A percentile compares a stretch with the other conserved stretches of the same genome.
Conservation (phyloP, 2,113 vertebrate genomes). For the Erythrocebus patas region DNA sequence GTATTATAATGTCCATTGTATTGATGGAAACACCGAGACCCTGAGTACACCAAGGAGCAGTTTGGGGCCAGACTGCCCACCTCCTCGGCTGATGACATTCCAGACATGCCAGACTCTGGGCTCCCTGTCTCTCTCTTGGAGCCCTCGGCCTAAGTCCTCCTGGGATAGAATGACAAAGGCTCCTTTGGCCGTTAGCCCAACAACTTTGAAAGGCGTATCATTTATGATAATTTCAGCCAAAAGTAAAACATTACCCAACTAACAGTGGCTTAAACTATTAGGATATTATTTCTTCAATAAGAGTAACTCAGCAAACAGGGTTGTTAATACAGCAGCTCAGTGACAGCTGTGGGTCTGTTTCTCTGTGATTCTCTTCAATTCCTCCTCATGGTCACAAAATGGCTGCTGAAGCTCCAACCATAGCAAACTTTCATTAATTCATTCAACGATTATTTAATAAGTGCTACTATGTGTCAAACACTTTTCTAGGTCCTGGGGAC, state of each 20-base stretch:
- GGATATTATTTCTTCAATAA: neutral
- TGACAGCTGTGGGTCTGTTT: neutral
- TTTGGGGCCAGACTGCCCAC: accelerated
- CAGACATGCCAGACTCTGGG: no score
- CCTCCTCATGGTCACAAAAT: neutral
- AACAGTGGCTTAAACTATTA: neutral
- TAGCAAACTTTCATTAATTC: neutral
- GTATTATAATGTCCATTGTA: neutral
- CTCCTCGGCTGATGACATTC: neutral
- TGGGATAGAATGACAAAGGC: neutral
- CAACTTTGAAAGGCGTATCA: neutral
- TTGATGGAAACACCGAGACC: neutral
- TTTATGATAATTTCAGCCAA: neutral
- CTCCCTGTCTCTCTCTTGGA: neutral
- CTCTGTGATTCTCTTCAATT: neutral
- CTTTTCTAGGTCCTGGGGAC: neutral
- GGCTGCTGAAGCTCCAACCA: neutral
- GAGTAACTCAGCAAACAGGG: neutral
- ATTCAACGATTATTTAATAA: neutral
- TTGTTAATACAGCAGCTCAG: neutral
- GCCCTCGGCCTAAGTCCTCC: neutral
- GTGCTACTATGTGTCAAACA: neutral
- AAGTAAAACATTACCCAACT: neutral
- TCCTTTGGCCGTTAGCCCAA: neutral
- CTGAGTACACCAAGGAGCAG: neutral